Evolutionary conservation across 2,888 invertebrate species (phyloP).

Genomic region (Falcaria lacertinaria): DNA sequence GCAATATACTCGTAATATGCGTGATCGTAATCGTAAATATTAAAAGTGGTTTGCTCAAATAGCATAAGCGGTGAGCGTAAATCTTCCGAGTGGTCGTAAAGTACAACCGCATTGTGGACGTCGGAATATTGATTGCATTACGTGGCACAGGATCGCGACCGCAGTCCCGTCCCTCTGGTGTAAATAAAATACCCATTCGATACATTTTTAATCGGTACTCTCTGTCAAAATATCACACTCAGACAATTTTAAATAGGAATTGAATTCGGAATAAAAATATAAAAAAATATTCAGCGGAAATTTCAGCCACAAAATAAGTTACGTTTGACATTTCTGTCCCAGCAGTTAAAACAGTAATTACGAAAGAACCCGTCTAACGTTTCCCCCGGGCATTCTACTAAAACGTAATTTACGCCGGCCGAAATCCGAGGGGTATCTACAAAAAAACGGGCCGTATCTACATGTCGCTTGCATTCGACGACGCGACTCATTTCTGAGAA

Average conservation of each 20-base stretch:
- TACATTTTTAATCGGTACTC: constrained; percentile 36
- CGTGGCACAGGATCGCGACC: constrained; percentile 35
- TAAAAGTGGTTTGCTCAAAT: constrained; percentile 51
- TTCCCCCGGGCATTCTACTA: constrained; percentile 71
- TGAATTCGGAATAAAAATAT: constrained; percentile 15
- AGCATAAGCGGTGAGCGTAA: constrained; percentile 47
- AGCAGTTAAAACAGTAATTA: constrained; percentile 76
- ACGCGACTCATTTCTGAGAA: constrained; percentile 79
- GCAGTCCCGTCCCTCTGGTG: constrained; percentile 36
- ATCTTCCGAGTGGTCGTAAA: constrained; percentile 54
- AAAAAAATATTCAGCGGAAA: constrained; percentile 29
- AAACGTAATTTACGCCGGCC: constrained; percentile 74
- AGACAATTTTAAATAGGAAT: constrained; percentile 10
- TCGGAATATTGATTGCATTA: constrained; percentile 62
- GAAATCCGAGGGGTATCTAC: constrained; percentile 62
- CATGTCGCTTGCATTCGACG: constrained; percentile 74
- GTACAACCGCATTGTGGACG: constrained; percentile 52
- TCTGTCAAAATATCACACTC: constrained; percentile 12
- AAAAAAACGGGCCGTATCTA: constrained; percentile 50
- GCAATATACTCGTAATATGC: constrained; percentile 42
- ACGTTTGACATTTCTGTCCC: constrained; percentile 71
- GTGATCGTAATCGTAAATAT: constrained; percentile 62
- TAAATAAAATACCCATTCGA: constrained; percentile 52
- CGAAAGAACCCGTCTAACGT: constrained; percentile 71
- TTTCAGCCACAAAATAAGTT: constrained; percentile 59